These are phyloP conservation scores for Mastigias papua DNA, from an alignment of 30 jellyfish, hydroid and myxozoan genomes.

Conservation along the genomic window DNA sequence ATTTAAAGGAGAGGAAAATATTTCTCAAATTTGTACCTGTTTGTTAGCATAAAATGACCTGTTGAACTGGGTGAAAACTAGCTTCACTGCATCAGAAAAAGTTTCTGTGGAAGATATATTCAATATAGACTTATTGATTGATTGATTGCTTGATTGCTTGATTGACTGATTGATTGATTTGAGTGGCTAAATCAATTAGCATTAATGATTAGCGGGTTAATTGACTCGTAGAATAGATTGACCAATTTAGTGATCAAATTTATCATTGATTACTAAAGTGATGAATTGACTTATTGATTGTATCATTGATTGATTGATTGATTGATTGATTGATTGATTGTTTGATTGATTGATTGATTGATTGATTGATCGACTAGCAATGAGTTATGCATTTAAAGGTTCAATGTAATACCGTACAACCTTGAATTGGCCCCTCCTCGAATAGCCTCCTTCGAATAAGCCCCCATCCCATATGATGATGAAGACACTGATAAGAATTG, in stretches of 20 bases:
- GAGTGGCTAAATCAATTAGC: too few relatives aligned
- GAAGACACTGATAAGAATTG: too few relatives aligned
- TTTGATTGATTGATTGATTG: not conserved
- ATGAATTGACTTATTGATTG: not conserved
- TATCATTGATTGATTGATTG: not conserved
- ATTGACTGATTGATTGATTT: too few relatives aligned
- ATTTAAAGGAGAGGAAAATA: too few relatives aligned
- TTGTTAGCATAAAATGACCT: slow-evolving; percentile 33
- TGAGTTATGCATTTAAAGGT: not conserved
- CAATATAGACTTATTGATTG: too few relatives aligned
- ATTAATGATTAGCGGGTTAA: too few relatives aligned
- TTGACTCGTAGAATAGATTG: too few relatives aligned
- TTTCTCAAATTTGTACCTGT: not conserved
- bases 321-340: not conserved
- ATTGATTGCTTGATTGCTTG: too few relatives aligned
- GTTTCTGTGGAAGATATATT: not conserved
- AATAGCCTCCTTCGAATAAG: too few relatives aligned
- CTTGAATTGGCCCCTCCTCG: too few relatives aligned
- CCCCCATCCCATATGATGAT: too few relatives aligned
- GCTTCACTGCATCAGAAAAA: slow-evolving; percentile 15
- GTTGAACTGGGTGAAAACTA: slow-evolving; percentile 19
- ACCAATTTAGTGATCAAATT: too few relatives aligned
- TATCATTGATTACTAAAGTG: not conserved
- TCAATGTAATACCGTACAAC: not conserved
- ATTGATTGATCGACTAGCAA: not conserved